Percentiles rank a stretch among this genome's conserved stretches.
Evolutionary conservation across 2,888 invertebrate genomes (phyloP).

Genomic region (Camponotus fellah): DNA sequence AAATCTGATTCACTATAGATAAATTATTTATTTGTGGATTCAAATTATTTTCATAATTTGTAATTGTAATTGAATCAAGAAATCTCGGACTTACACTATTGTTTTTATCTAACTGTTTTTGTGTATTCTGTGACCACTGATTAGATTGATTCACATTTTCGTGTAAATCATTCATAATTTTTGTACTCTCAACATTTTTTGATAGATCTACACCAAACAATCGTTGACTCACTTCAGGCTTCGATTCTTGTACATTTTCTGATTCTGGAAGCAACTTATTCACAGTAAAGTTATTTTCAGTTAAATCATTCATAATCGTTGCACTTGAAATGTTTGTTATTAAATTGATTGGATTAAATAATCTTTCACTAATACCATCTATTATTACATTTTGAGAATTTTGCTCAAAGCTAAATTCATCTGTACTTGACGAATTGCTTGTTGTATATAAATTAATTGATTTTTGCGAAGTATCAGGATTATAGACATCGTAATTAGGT

Average conservation of each 20-base stretch:
- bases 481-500: not conserved
- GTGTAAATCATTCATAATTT: not conserved
- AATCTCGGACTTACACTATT: not conserved
- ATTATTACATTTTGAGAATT: not conserved
- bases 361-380: not conserved
- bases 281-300: not conserved
- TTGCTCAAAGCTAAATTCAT: not conserved
- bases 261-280: not conserved
- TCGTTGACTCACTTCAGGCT: not conserved
- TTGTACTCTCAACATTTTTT: not conserved
- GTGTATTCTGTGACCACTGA: not conserved
- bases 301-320: not conserved
- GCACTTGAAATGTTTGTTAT: not conserved
- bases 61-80: not conserved
- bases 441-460: not conserved
- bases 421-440: not conserved
- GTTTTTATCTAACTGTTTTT: not conserved
- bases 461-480: slow-evolving; percentile 5
- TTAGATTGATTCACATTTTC: not conserved
- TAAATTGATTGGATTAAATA: not conserved
- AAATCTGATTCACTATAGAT: not conserved
- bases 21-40: not conserved
- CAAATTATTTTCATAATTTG: not conserved
- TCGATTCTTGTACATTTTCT: not conserved
- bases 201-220: not conserved